Base-by-base conservation (phyloP, 1,140 invertebrate genomes). In the Bombus vancouverensis region DNA sequence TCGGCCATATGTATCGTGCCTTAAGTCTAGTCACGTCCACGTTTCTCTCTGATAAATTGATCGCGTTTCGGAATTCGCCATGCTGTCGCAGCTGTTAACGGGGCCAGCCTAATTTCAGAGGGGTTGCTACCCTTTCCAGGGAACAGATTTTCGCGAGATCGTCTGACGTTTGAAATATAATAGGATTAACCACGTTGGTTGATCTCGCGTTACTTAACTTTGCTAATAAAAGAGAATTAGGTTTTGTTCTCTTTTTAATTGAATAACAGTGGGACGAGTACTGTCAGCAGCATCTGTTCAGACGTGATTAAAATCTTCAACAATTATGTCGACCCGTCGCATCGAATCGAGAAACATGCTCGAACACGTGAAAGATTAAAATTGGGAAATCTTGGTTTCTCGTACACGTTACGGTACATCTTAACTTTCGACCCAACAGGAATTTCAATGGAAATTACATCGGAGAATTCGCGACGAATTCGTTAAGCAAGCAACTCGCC, bases 11-110 rank as follows among this genome's bases (percentile, higher is more conserved):
- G 88, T 53, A 53, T 22, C 18, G 47, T 22, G 6, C 47, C 86
- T 90, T 87, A 85, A 90, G 88, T 90, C 89, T 68, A 59, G 89
- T 90, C 89, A 90, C 89, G 89, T 90, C 83, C 89, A 73, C 81
- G 85, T 81, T 76, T 81, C 86, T 53, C 81, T 15, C 78, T 87
- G 88, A 90, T 85, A 90, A 90, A 90, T 90, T 85, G 89, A 90
- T 89, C 84, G 88, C 88, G 74, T 89, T 87, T 82, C 85, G 78
- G 79, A 71, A 89, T 90, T 87, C 89, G 74, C 86, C 68, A 75
- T 74, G 62, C 81, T 71, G 85, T 81, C 72, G 86, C 81, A 85
- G 85, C 88, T 89, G 88, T 72, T 89, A 70, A 44, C 47, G 3
- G 59, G 28, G 22, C 15, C 25, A 70, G 32, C 47, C 79, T 74